Evolutionary conservation across 2,113 vertebrate species (phyloP).

Genomic region (Thalassarche chlororhynchos): DNA sequence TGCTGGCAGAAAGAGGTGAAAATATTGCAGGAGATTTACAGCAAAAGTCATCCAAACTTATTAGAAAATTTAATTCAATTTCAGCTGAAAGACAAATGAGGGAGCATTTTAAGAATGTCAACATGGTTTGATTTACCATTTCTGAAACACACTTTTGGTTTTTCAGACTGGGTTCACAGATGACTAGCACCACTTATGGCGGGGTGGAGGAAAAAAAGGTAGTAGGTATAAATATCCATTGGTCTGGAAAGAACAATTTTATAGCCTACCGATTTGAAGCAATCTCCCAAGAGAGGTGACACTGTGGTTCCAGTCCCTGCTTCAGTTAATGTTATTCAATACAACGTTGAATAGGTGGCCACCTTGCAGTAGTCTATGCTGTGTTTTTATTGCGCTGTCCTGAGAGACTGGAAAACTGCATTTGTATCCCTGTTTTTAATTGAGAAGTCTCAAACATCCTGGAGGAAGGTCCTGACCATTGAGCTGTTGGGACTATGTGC

Average conservation of each 20-base stretch:
- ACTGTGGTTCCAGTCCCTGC: background rate
- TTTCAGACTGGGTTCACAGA: background rate
- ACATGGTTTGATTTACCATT: background rate
- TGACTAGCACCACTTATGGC: background rate
- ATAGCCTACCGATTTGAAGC: background rate
- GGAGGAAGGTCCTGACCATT: background rate
- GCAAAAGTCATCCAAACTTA: background rate
- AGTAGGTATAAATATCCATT: background rate
- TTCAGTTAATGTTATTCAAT: background rate
- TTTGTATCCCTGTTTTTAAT: background rate
- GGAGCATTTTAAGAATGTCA: background rate
- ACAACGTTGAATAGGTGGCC: background rate
- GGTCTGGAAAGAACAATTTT: background rate
- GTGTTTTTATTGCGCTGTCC: background rate
- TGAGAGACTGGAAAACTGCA: background rate
- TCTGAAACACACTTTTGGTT: background rate
- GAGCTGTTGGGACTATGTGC: background rate
- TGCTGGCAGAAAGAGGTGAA: background rate
- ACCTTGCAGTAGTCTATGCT: background rate
- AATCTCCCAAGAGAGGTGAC: background rate
- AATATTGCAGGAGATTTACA: background rate
- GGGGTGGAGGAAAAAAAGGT: background rate
- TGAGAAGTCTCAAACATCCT: background rate
- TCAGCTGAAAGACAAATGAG: background rate
- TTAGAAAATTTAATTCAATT: background rate